Evolutionary conservation across 1,140 invertebrate genomes (phyloP).

Genomic region (Limonius californicus): DNA sequence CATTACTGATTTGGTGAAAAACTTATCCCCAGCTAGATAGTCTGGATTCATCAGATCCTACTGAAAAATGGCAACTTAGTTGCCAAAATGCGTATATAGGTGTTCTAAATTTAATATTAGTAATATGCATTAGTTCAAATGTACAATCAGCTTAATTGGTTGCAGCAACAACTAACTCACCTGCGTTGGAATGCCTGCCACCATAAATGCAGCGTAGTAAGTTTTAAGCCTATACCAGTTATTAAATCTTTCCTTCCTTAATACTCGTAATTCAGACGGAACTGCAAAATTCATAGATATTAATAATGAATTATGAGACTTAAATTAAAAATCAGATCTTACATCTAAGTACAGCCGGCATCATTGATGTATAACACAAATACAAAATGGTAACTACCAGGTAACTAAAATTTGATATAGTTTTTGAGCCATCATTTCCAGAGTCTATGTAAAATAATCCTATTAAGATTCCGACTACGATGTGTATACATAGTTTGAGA

Average conservation of each 20-base stretch:
- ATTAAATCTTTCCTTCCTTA: conserved; percentile 89
- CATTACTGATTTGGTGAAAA: too few relatives aligned
- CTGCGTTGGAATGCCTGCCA: conserved; percentile 65
- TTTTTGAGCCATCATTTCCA: conserved; percentile 65
- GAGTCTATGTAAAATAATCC: conserved; percentile 61
- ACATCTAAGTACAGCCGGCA: conserved; percentile 74
- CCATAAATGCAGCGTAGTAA: conserved; percentile 74
- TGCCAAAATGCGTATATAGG: too few relatives aligned
- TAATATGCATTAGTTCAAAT: too few relatives aligned
- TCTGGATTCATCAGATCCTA: too few relatives aligned
- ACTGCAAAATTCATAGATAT: conserved; percentile 51
- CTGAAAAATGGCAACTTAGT: too few relatives aligned
- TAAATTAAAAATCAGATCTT: conserved; percentile 43
- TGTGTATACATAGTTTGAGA: conserved; percentile 61
- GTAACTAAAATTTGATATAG: conserved; percentile 66
- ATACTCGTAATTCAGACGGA: conserved; percentile 75
- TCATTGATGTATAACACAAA: conserved; percentile 69
- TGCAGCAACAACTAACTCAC: conserved; percentile 43
- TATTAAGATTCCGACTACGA: conserved; percentile 61
- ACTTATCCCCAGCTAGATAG: too few relatives aligned
- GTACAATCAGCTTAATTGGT: too few relatives aligned
- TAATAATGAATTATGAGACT: too few relatives aligned
- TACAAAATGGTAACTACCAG: conserved; percentile 62
- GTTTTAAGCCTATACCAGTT: conserved; percentile 92
- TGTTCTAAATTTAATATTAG: too few relatives aligned